Evolutionary conservation across 2,113 vertebrate genomes (phyloP).

Genomic region (Prietella phreatophila): DNA sequence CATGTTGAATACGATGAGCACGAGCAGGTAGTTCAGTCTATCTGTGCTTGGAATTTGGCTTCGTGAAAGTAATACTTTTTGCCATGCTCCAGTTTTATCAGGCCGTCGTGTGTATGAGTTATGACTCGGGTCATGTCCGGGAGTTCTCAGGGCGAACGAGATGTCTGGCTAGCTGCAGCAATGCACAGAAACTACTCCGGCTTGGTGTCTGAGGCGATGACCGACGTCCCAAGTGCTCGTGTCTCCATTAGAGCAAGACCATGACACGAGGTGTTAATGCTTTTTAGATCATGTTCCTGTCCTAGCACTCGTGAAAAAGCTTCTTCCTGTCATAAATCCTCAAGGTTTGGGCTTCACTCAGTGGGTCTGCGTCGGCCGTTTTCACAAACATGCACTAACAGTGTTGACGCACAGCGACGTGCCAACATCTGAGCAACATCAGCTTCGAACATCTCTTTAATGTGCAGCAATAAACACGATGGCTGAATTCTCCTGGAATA

Average conservation of each 20-base stretch:
- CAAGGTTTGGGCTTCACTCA: background rate
- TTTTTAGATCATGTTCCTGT: background rate
- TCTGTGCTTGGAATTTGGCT: background rate
- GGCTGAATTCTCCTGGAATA: background rate
- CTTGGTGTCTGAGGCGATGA: conserved; percentile 2
- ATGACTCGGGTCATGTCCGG: background rate
- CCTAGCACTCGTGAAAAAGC: background rate
- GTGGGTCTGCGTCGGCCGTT: too few relatives aligned
- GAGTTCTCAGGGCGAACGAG: background rate
- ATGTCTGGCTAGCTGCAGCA: background rate
- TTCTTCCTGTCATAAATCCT: background rate
- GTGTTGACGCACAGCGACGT: background rate
- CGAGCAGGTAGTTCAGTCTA: background rate
- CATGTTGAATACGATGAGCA: background rate
- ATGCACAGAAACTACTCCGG: background rate
- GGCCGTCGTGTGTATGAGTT: background rate
- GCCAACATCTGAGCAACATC: background rate
- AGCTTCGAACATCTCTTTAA: background rate
- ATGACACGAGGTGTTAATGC: background rate
- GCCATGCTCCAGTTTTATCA: background rate
- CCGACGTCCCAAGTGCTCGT: background rate
- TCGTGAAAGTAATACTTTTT: background rate
- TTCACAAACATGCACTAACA: background rate
- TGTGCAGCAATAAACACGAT: background rate
- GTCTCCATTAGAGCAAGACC: background rate